Percentiles rank a stretch among this genome's conserved stretches.
phyloP scores from a whole-genome alignment of 2,888 invertebrate species.

The Cremastinae sp. region DNA sequence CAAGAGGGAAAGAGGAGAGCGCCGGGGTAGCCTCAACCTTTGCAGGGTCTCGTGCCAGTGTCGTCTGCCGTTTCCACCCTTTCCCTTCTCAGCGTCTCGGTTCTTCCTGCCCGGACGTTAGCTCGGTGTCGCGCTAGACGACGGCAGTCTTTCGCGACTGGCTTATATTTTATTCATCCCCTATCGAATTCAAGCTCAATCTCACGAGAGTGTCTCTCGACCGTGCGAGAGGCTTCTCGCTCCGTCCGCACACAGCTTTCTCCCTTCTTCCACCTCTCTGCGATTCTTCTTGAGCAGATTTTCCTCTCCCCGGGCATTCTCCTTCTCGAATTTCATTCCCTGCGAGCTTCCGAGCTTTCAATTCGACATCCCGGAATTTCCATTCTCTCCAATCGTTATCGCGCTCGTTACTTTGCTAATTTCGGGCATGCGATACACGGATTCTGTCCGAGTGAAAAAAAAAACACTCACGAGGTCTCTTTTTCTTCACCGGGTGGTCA shows the following conservation, averaged over 20 bases:
- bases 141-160: constrained; percentile 51
- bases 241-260: constrained; percentile 16
- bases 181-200: constrained; percentile 80
- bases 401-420: background rate
- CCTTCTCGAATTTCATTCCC: constrained; percentile 27
- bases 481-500: no score
- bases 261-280: constrained; percentile 44
- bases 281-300: constrained; percentile 55
- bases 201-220: constrained; percentile 78
- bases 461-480: no score
- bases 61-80: constrained; percentile 47
- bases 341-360: constrained; percentile 1
- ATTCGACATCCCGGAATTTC: background rate
- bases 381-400: no score
- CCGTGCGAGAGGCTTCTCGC: constrained; percentile 45
- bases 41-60: constrained; percentile 32
- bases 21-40: constrained; percentile 71
- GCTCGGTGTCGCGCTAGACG: constrained; percentile 64
- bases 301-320: constrained; percentile 46
- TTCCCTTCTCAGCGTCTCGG: constrained; percentile 8
- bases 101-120: constrained; percentile 58
- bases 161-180: constrained; percentile 80
- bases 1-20: constrained; percentile 62
- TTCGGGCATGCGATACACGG: background rate
- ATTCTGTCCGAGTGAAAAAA: no score